These are phyloP conservation scores for Eudorcas thomsonii DNA, from an alignment of 2,113 vertebrate genomes.

Conservation along the genomic window DNA sequence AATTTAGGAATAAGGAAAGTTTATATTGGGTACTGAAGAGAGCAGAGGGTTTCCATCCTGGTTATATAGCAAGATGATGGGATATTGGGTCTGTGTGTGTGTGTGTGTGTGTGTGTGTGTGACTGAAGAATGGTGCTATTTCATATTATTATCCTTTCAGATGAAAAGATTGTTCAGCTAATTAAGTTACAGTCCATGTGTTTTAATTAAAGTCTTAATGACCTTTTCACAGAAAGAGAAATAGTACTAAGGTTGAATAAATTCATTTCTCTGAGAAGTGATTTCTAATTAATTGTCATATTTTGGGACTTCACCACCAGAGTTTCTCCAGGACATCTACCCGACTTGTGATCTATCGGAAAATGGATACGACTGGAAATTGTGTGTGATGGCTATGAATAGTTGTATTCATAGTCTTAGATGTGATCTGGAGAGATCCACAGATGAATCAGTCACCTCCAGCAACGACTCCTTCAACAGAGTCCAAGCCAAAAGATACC, in stretches of 20 bases:
- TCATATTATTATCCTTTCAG: constrained; percentile 6
- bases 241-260: constrained; percentile 4
- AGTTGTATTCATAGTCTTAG: constrained; percentile 81
- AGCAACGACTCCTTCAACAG: background rate
- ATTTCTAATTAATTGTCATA: constrained; percentile 49
- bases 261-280: constrained; percentile 21
- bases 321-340: constrained; percentile 84
- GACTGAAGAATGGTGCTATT: constrained; percentile 14
- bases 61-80: constrained; percentile 1
- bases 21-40: background rate
- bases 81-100: background rate
- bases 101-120: background rate
- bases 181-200: background rate
- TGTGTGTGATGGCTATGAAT: constrained; percentile 84
- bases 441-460: background rate
- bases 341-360: constrained; percentile 80
- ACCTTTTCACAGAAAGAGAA: background rate
- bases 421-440: constrained; percentile 55
- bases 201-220: constrained; percentile 31
- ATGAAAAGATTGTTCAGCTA: constrained; percentile 20
- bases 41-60: constrained; percentile 27
- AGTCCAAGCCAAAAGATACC: background rate
- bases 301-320: constrained; percentile 75
- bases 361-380: constrained; percentile 83
- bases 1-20: constrained; percentile 30